These are phyloP conservation scores for Trachelipus rathkii DNA, from an alignment of 1,140 invertebrate genomes.

Conservation along the genomic window DNA sequence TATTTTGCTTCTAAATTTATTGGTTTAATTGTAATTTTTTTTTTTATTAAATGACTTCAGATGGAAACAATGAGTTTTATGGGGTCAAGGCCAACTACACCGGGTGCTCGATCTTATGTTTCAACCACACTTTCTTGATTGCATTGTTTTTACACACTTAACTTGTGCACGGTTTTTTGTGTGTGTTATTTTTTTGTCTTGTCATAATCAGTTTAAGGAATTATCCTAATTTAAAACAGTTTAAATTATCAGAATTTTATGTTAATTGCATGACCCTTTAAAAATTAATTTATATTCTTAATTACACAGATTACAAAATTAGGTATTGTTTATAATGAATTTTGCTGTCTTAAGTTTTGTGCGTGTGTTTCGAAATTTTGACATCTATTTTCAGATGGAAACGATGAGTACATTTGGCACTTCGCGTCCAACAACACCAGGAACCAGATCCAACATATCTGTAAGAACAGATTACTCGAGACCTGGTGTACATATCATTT, in stretches of 20 bases:
- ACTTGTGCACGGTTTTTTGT: not conserved
- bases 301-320: not conserved
- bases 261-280: not conserved
- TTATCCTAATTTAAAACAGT: not conserved
- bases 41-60: constrained; percentile 21
- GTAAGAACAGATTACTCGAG: not conserved
- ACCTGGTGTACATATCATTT: too few species aligned
- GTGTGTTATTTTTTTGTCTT: not conserved
- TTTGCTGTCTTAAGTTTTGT: not conserved
- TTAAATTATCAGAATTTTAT: not conserved
- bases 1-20: too few species aligned
- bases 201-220: not conserved
- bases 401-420: constrained; percentile 42
- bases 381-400: constrained; percentile 32
- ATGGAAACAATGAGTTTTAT: constrained; percentile 44
- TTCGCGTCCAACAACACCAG: constrained; percentile 41
- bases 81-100: constrained; percentile 39
- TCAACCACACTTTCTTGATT: constrained; percentile 17
- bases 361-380: not conserved
- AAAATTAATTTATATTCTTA: not conserved
- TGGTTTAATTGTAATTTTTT: too few species aligned
- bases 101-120: constrained; percentile 39
- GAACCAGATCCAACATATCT: constrained; percentile 39
- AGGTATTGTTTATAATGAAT: not conserved
- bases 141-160: too few species aligned